Base-by-base conservation (phyloP, 2,888 invertebrate genomes). In the Carterocephalus palaemon region DNA sequence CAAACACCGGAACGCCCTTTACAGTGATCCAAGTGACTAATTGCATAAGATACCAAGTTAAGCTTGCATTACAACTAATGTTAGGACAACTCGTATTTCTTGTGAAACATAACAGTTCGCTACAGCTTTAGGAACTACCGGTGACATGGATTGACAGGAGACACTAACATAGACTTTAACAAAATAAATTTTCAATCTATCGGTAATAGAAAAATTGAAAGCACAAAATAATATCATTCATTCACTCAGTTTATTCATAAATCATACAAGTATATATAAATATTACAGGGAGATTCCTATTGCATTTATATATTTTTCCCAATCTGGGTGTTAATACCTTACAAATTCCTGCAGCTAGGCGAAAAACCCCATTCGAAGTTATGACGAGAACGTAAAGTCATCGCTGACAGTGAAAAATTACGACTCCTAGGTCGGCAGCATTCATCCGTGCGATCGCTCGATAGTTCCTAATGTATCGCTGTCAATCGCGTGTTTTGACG, bases 331-430 rank as follows among this genome's bases (percentile, higher is more conserved):
- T n/a, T n/a, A n/a, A n/a, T n/a, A n/a, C n/a, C n/a, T n/a, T n/a
- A n/a, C n/a, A n/a, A n/a, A n/a, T n/a, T n/a, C n/a, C n/a, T n/a
- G n/a, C n/a, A n/a, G n/a, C n/a, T n/a, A n/a, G n/a, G n/a, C n/a
- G 78, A 80, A 73, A 80, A 80, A 81, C 78, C 80, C 79, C 70
- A 78, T 77, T 71, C 64, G 71, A 68, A 63, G 64, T 67, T 73
- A 79, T 83, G 83, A 83, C 81, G 74, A 71, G 72, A 75, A 70
- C 70, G 73, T 82, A 81, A 78, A 74, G 77, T 71, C 70, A 62
- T 62, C 65, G 71, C 68, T 77, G 84, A 84, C 84, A 83, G 80
- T 81, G 83, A 85, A 83, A 84, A 82, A 85, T 85, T 75, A 77
- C 75, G 56, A 72, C 59, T 73, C 64, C 65, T 64, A 70, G 68